Percentiles rank a stretch among this genome's conserved stretches.
phyloP scores from a whole-genome alignment of 2,113 vertebrate genomes.

The Terrapene triunguis region DNA sequence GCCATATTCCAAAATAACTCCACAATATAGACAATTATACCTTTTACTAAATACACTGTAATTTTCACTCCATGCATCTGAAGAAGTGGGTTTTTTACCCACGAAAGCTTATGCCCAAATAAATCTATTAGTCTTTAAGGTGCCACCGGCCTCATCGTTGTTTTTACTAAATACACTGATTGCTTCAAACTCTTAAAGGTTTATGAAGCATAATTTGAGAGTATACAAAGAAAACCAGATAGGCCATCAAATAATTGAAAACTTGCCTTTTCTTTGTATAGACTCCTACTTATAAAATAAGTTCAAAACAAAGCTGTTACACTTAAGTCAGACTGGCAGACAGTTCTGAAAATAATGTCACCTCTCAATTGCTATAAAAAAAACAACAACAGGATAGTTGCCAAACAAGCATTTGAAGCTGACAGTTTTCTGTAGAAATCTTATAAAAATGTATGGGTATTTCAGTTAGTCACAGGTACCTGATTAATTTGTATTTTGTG shows the following conservation, averaged over 20 bases:
- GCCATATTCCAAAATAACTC: neutral
- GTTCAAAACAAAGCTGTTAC: neutral
- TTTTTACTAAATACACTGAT: neutral
- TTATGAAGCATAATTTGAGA: neutral
- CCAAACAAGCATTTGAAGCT: neutral
- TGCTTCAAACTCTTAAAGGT: neutral
- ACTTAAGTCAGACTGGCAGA: neutral
- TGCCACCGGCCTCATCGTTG: no score
- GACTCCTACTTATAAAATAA: neutral
- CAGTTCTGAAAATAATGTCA: neutral
- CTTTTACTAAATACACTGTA: neutral
- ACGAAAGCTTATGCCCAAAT: no score
- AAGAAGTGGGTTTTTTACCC: no score
- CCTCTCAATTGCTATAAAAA: neutral
- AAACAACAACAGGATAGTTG: neutral
- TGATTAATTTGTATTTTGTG: neutral
- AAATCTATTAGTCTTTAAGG: no score
- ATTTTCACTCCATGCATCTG: no score
- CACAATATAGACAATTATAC: neutral
- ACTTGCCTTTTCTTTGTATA: neutral
- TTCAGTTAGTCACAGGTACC: fast-evolving
- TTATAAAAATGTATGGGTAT: neutral
- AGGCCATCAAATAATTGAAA: neutral
- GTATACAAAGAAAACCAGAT: neutral
- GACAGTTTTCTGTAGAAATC: neutral